A percentile compares a stretch with the other conserved stretches of the same genome.
phyloP scores from a whole-genome alignment of 1,140 invertebrate species.

The Lepidurus couesii region DNA sequence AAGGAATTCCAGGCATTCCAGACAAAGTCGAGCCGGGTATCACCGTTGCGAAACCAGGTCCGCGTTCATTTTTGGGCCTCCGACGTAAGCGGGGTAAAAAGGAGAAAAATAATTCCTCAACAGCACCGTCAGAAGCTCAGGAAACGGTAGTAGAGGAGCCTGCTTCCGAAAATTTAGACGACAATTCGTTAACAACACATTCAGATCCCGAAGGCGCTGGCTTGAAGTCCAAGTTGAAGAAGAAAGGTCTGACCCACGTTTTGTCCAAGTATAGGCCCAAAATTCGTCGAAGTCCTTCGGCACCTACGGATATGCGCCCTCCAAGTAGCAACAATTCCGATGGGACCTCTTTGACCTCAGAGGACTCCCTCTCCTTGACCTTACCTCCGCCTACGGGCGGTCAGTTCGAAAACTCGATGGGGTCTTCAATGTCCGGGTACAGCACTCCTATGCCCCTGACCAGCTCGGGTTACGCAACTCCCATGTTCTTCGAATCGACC shows the following conservation, averaged over 20 bases:
- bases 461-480: conserved; percentile 5
- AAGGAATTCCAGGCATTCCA: not conserved
- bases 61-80: not conserved
- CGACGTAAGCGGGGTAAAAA: not conserved
- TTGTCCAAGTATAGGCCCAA: conserved; percentile 2
- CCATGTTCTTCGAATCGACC: conserved; percentile 2
- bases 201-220: conserved; percentile 4
- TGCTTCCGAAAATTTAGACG: not conserved
- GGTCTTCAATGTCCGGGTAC: not conserved
- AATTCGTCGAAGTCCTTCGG: conserved; percentile 4
- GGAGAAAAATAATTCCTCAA: not conserved
- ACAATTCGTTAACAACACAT: not conserved
- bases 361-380: conserved; percentile 12
- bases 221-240: not conserved
- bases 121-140: not conserved
- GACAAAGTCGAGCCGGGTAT: not conserved
- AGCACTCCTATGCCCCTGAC: not conserved
- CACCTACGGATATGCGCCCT: conserved; percentile 20
- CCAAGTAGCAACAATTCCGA: not conserved
- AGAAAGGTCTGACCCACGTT: conserved; percentile 1
- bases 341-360: not conserved
- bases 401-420: not conserved
- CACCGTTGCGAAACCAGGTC: not conserved
- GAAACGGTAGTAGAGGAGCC: not conserved
- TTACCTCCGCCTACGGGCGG: not conserved